phyloP scores from a whole-genome alignment of 92 coral and sea anemone genomes.

The Palythoa caribaeorum region DNA sequence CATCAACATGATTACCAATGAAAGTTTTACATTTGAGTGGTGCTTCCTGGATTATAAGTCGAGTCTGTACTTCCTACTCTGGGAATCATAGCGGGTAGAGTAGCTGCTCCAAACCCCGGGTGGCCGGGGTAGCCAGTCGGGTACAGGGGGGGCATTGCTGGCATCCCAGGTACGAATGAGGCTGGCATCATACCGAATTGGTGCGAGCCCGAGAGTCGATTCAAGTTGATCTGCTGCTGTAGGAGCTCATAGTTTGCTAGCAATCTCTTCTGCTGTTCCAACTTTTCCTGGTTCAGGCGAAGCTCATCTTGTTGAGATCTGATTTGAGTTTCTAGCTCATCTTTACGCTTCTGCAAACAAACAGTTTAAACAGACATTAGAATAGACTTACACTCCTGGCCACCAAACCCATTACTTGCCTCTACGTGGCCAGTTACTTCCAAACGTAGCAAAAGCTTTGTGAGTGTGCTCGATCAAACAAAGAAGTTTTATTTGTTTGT shows the following conservation, averaged over 20 bases:
- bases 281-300: conserved; percentile 69
- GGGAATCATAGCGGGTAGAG: conserved; percentile 36
- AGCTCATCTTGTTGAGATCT: conserved; percentile 91
- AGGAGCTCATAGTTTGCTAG: conserved; percentile 45
- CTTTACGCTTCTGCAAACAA: conserved; percentile 73
- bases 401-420: too few relatives aligned
- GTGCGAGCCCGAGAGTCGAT: conserved; percentile 57
- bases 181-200: conserved; percentile 32
- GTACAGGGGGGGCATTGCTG: conserved; percentile 59
- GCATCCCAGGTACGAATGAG: conserved; percentile 63
- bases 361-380: conserved; percentile 16
- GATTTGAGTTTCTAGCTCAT: conserved; percentile 85
- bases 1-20: neutral
- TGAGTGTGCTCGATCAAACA: too few relatives aligned
- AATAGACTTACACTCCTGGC: neutral
- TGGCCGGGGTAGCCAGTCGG: conserved; percentile 45
- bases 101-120: conserved; percentile 65
- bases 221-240: conserved; percentile 53
- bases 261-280: conserved; percentile 74
- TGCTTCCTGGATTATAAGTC: neutral
- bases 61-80: conserved; percentile 6
- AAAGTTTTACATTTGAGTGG: conserved; percentile 9
- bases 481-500: too few relatives aligned
- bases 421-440: too few relatives aligned
- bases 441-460: too few relatives aligned